Evolutionary conservation across 2,888 invertebrate genomes (phyloP).

Genomic region (Pachydiplax longipennis): DNA sequence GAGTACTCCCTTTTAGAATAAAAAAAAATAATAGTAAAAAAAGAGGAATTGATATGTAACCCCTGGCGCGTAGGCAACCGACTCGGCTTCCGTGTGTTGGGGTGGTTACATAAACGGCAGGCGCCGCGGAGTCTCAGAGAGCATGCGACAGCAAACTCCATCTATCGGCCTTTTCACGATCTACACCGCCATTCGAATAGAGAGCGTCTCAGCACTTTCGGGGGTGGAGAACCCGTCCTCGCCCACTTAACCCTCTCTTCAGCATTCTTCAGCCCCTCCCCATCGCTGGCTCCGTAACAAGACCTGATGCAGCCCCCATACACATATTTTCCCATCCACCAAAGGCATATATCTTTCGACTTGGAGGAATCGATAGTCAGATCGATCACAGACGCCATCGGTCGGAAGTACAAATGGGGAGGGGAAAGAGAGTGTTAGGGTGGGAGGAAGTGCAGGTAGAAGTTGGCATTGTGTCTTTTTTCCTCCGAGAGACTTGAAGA

Average conservation of each 20-base stretch:
- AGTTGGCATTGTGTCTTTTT: neutral
- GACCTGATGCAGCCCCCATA: neutral
- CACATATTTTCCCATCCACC: neutral
- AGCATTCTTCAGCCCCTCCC: neutral
- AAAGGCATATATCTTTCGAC: slow-evolving; percentile 13
- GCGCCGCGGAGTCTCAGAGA: no score
- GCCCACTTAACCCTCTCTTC: neutral
- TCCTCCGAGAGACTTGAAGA: neutral
- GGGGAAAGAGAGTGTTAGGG: neutral
- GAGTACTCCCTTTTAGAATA: no score
- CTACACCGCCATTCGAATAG: neutral
- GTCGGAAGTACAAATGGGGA: slow-evolving; percentile 1
- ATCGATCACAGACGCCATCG: slow-evolving; percentile 40
- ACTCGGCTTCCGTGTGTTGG: no score
- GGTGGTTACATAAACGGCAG: no score
- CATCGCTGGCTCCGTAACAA: neutral
- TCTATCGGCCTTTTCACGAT: neutral
- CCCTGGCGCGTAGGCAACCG: no score
- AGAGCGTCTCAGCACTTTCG: neutral
- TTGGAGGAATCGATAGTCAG: slow-evolving; percentile 13
- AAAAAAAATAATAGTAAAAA: no score
- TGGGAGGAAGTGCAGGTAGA: neutral
- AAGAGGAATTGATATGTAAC: no score
- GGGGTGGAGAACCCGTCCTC: neutral
- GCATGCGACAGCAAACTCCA: neutral